Evolutionary conservation across 2,797 vertebrate species (phyloP).

Genomic region (Chaetodon trifasciatus): DNA sequence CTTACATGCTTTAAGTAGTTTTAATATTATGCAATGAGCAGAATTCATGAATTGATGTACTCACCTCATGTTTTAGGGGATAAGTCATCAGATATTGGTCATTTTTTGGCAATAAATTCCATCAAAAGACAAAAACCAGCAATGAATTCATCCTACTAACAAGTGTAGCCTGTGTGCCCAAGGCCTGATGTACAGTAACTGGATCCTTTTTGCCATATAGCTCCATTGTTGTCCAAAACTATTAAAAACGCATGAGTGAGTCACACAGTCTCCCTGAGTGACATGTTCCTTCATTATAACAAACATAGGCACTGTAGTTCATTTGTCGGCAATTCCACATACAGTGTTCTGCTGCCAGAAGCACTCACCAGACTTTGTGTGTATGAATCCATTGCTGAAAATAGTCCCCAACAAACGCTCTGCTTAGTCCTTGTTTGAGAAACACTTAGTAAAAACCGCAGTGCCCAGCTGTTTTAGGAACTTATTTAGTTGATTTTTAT

Average conservation of each 20-base stretch:
- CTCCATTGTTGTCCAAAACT: neutral
- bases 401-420: neutral
- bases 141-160: neutral
- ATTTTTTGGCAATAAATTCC: neutral
- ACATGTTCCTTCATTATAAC: constrained; percentile 28
- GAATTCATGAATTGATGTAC: neutral
- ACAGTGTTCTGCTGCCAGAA: constrained; percentile 6
- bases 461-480: neutral
- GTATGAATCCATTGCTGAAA: neutral
- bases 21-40: neutral
- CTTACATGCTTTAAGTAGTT: neutral
- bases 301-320: constrained; percentile 14
- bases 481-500: neutral
- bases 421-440: neutral
- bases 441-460: constrained; percentile 3
- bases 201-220: neutral
- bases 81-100: neutral
- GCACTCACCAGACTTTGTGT: constrained; percentile 13
- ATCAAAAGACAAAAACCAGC: neutral
- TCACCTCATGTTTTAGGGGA: neutral
- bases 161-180: neutral
- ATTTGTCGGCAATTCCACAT: constrained; percentile 30
- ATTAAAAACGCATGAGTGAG: constrained; percentile 30
- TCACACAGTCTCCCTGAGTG: constrained; percentile 22
- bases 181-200: neutral